Conservation (phyloP, 2,113 vertebrate genomes). For the Zootoca vivipara region DNA sequence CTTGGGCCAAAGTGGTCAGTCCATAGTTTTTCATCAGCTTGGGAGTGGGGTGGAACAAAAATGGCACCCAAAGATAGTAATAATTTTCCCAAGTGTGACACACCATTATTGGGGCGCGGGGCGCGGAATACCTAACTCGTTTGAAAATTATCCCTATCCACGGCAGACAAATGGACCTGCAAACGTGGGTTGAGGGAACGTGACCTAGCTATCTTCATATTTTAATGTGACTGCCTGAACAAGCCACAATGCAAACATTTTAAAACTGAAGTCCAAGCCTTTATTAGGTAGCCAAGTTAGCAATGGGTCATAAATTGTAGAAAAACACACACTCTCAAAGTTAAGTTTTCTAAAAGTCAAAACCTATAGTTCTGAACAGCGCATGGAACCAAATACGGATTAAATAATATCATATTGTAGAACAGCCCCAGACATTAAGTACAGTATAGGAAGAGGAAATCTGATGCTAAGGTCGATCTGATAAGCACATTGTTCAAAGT, state of each 20-base stretch:
- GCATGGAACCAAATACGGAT: neutral
- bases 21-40: neutral
- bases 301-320: too few species aligned
- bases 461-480: slow-evolving; percentile 36
- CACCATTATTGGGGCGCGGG: neutral
- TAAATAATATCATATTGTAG: neutral
- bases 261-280: neutral
- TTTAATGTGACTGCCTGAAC: neutral
- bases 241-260: neutral
- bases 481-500: slow-evolving; percentile 47
- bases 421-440: neutral
- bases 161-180: neutral
- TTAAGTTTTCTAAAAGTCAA: neutral
- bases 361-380: neutral
- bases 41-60: neutral
- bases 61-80: neutral
- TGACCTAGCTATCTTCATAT: too few species aligned
- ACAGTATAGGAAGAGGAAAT: slow-evolving; percentile 45
- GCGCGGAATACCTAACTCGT: neutral
- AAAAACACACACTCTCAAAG: too few species aligned
- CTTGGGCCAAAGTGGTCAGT: neutral
- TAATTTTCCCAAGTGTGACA: neutral
- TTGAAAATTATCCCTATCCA: neutral
- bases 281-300: too few species aligned
- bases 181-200: neutral